A percentile compares a stretch with the other conserved stretches of the same genome.
These are phyloP conservation scores for Leucozona laternaria DNA, from an alignment of 2,888 invertebrate species.

Conservation along the genomic window DNA sequence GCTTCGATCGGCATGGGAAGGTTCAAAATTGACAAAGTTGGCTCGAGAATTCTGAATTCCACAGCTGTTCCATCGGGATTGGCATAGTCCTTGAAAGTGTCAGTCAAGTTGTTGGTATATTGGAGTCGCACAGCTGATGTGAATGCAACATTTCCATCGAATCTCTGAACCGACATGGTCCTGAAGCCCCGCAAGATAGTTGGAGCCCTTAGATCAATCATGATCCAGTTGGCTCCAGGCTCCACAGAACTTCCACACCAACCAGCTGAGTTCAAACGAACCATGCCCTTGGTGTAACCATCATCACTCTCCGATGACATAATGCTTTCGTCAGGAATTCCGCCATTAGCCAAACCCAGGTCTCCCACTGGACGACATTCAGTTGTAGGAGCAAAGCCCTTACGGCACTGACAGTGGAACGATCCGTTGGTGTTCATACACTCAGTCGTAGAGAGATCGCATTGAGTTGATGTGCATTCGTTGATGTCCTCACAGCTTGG, in stretches of 20 bases:
- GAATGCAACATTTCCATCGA: conserved; percentile 93
- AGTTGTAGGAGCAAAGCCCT: conserved; percentile 92
- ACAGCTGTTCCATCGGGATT: conserved; percentile 97
- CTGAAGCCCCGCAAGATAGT: conserved; percentile 95
- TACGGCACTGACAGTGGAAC: conserved; percentile 94
- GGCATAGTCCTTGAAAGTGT: conserved; percentile 94
- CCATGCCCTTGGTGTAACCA: conserved; percentile 92
- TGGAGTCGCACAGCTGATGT: conserved; percentile 94
- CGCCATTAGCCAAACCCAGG: conserved; percentile 91
- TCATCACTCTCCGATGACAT: conserved; percentile 92
- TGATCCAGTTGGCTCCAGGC: conserved; percentile 94
- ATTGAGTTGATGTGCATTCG: conserved; percentile 94
- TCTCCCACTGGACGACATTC: conserved; percentile 96
- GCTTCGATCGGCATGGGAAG: conserved; percentile 96
- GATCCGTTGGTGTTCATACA: conserved; percentile 95
- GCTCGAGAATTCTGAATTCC: conserved; percentile 94
- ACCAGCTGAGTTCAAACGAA: conserved; percentile 92
- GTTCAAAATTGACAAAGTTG: conserved; percentile 95
- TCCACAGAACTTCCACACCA: conserved; percentile 96
- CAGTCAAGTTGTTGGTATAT: conserved; percentile 94
- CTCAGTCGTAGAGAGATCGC: conserved; percentile 95
- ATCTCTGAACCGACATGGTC: conserved; percentile 93
- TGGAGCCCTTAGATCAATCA: conserved; percentile 94
- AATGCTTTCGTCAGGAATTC: conserved; percentile 95
- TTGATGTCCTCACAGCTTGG: conserved; percentile 96